Base-by-base conservation (phyloP, 1,140 invertebrate species). In the Eueides isabella region DNA sequence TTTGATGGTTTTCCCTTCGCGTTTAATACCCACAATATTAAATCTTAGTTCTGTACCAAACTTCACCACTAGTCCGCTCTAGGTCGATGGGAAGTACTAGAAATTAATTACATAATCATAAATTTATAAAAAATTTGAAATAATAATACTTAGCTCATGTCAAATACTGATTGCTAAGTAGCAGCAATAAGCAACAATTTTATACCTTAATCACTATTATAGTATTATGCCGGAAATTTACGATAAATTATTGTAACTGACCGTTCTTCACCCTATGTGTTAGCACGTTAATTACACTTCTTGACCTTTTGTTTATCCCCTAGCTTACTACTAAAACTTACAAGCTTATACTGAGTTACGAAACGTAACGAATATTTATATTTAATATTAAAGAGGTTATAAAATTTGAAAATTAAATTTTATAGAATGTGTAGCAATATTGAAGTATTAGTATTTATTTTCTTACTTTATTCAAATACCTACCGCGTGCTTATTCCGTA, bases 261-360 rank as follows among this genome's bases (percentile, higher is more conserved):
- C 86, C 80, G 80, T 79, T 82, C 77, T 81, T 83, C 85, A 86
- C 83, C 69, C 73, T 81, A 88, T 85, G 87, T 88, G 88, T 90
- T 82, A 89, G 88, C 85, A 86, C 86, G 86, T 91, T 89, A 92
- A 89, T 87, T 90, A 86, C 85, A 88, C 80, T 81, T 78, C 83
- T 90, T 91, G 86, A 91, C 87, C 90, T 84, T 73, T 82, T 55
- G 48, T 55, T 55, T 55, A 55, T 55, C 48, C 48, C 48, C 48
- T 44, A 44, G n/a, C n/a, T 44, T 19, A 44, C 41, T 44, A 44
- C 16, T 44, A 44, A 19, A 44, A 44, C n/a, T 55, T 55, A 55
- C 7, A 11, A 26, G n/a, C 48, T 55, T 55, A 12, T 23, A 55
- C 9, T 19, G 23, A 62, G 48, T 70, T 62, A n/a, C 30, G 28